Evolutionary conservation across 2,888 invertebrate genomes (phyloP).

Genomic region (Euplagia quadripunctaria): DNA sequence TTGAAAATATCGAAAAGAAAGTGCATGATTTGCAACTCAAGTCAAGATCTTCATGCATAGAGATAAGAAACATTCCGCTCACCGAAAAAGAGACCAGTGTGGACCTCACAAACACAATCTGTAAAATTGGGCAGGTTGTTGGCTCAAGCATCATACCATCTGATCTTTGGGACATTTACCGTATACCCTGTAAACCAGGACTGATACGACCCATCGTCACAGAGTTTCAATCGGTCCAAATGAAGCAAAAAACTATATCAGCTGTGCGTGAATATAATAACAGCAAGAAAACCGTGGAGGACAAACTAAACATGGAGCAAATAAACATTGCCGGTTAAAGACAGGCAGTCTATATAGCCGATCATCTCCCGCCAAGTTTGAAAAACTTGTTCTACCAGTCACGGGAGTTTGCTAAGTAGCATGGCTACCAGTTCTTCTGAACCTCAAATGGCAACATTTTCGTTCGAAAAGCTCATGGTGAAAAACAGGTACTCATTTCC

Average conservation of each 20-base stretch:
- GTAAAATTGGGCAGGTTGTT: neutral
- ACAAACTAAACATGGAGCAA: constrained; percentile 6
- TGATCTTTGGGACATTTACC: neutral
- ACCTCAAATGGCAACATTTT: constrained; percentile 11
- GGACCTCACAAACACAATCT: neutral
- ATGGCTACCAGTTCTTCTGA: constrained; percentile 2
- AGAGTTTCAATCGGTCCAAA: neutral
- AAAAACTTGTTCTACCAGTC: constrained; percentile 14
- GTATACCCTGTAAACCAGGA: neutral
- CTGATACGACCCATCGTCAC: neutral
- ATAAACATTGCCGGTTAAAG: neutral
- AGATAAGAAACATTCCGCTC: neutral
- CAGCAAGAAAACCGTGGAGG: neutral
- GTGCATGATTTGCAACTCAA: neutral
- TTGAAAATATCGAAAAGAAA: neutral
- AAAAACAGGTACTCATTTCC: too few species aligned
- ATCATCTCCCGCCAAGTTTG: neutral
- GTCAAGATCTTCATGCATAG: too few species aligned
- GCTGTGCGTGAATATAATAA: neutral
- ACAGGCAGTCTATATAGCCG: constrained; percentile 11
- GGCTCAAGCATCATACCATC: neutral
- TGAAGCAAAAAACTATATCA: neutral
- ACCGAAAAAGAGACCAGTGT: neutral
- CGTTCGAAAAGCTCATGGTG: neutral
- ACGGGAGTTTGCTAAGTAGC: neutral